Percentiles rank a stretch among this genome's conserved stretches.
These are phyloP conservation scores for Acipenser ruthenus DNA, from an alignment of 2,797 vertebrate species.

Conservation along the genomic window DNA sequence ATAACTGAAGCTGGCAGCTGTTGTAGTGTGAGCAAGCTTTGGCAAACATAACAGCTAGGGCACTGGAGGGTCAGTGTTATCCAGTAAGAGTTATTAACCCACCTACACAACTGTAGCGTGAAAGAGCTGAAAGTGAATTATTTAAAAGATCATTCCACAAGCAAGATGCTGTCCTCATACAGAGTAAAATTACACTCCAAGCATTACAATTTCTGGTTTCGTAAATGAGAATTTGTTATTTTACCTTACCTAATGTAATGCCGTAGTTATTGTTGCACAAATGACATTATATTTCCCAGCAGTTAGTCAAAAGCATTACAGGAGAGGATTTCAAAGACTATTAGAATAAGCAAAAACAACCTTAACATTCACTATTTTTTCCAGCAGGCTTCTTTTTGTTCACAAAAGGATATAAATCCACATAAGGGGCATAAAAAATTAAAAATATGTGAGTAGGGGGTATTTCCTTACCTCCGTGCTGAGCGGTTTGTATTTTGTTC, in stretches of 20 bases:
- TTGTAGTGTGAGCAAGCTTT: neutral
- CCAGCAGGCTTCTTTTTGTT: neutral
- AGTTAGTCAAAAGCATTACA: neutral
- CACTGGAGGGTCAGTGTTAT: neutral
- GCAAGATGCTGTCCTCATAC: slow-evolving; percentile 1
- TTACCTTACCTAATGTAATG: neutral
- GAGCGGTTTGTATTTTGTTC: no score
- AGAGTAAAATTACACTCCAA: no score
- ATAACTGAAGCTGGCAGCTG: neutral
- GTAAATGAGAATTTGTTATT: neutral
- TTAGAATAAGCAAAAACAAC: neutral
- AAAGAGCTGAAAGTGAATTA: neutral
- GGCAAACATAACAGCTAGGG: neutral
- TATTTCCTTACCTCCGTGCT: no score
- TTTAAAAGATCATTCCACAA: slow-evolving; percentile 2
- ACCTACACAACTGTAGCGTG: neutral
- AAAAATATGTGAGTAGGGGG: no score
- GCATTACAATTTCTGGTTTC: neutral
- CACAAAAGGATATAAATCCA: neutral
- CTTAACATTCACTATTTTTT: neutral
- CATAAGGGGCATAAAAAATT: neutral
- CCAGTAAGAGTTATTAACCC: slow-evolving; percentile 4
- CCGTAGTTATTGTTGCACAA: neutral
- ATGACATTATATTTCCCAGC: neutral
- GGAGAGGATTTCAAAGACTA: neutral